Evolutionary conservation across 2,797 vertebrate genomes (phyloP), one percentile per base, ranked within the genome.

Genomic region (Acanthopagrus latus): DNA sequence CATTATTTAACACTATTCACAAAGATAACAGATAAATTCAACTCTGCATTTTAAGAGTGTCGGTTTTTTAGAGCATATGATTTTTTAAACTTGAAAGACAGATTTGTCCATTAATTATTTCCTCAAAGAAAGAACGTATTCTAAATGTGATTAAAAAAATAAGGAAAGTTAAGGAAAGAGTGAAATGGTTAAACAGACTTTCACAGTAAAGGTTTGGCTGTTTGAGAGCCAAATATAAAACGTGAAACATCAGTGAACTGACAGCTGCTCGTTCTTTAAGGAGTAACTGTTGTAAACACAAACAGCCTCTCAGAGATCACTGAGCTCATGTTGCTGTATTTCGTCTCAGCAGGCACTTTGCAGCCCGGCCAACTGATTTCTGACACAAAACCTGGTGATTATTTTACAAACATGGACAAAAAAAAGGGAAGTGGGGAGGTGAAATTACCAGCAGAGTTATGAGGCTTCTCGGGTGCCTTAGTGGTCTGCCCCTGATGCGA

Each of bases 401-500:
- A 52, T 71, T 41, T 56, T 3, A 72, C 9, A 80, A 43, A 21
- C 29, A 56, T 6, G 7, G 33, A 64, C 72, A 1, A 52, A 46
- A 63, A 69, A 71, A 64, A 62, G 2, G 27, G 41, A 71, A 80
- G 58, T 44, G 74, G 10, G n/a, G 25, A 21, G 48, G 29, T 44
- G 66, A 74, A 91, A 91, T 95, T 94, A 95, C 95, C 94, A 72
- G 91, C 80, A 71, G 92, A 82, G 67, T 81, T 89, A 84, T 76
- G 86, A 75, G 84, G 64, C 76, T 86, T 94, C 86, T 86, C 82
- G 55, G 93, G 89, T 58, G 88, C 66, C 50, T 64, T 88, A 88
- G 74, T 41, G 59, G 82, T 78, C 73, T 78, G 84, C 56, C 84
- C 84, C 16, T 63, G 88, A 74, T 54, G 82, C 7, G 3, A 76